Evolutionary conservation across 2,797 vertebrate species (phyloP).

Genomic region (Gobionotothen gibberifrons): DNA sequence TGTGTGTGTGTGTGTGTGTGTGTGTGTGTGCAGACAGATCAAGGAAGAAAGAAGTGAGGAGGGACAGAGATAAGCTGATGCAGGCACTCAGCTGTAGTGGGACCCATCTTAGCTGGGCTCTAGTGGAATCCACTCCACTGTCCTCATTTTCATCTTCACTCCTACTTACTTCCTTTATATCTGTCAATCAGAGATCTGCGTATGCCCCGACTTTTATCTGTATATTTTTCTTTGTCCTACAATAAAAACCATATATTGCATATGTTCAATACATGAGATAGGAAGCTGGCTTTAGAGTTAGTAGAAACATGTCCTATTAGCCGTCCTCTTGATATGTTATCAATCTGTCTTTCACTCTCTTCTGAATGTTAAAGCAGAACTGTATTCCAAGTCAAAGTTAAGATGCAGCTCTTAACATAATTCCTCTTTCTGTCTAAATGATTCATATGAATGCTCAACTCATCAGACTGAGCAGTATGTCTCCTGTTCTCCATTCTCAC

Average conservation of each 20-base stretch:
- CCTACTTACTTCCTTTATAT: background rate
- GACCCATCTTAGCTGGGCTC: background rate
- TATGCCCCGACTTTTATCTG: background rate
- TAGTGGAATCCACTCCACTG: slow-evolving; percentile 14
- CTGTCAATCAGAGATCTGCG: slow-evolving; percentile 2
- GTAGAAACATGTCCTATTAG: slow-evolving; percentile 13
- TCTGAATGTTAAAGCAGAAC: background rate
- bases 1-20: background rate
- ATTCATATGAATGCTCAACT: background rate
- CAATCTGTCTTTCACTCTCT: slow-evolving; percentile 8
- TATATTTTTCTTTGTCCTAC: background rate
- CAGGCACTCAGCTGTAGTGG: too few relatives aligned
- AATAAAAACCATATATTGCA: background rate
- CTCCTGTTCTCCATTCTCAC: background rate
- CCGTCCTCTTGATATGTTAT: slow-evolving; percentile 20
- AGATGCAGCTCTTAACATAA: background rate
- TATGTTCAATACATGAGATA: background rate
- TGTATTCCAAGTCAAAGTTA: background rate
- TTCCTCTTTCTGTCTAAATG: background rate
- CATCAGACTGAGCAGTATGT: background rate
- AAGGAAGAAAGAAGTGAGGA: slow-evolving; percentile 17
- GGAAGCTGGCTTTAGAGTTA: background rate
- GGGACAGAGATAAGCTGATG: slow-evolving; percentile 16
- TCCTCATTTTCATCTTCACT: slow-evolving; percentile 12
- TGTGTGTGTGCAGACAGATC: background rate